phyloP scores from a whole-genome alignment of 2,888 invertebrate species.

The Troides helena region DNA sequence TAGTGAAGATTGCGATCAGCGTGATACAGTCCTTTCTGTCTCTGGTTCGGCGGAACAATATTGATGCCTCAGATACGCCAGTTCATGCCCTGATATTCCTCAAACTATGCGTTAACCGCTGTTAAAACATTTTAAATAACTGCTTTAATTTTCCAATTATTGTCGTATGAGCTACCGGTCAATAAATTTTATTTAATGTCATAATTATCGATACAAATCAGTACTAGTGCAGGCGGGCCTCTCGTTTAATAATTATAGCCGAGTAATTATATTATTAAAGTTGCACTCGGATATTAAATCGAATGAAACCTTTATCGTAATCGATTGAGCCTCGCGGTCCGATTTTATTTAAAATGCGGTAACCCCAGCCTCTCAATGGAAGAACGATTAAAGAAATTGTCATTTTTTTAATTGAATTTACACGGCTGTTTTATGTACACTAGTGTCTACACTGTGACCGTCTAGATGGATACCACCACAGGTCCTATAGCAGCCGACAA shows the following conservation, averaged over 20 bases:
- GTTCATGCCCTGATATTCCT: too few relatives aligned
- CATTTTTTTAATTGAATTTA: not conserved
- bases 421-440: not conserved
- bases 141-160: too few relatives aligned
- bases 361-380: not conserved
- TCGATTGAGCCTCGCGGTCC: not conserved
- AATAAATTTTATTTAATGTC: not conserved
- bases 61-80: too few relatives aligned
- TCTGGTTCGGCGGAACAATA: too few relatives aligned
- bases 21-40: too few relatives aligned
- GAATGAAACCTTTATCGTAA: not conserved
- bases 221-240: not conserved
- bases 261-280: conserved; percentile 3
- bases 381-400: not conserved
- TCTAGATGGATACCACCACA: too few relatives aligned
- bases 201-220: conserved; percentile 1
- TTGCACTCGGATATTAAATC: conserved; percentile 1
- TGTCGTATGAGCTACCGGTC: not conserved
- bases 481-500: too few relatives aligned
- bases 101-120: too few relatives aligned
- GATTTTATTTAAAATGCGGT: not conserved
- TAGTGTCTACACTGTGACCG: not conserved
- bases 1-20: too few relatives aligned
- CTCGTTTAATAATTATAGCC: not conserved
- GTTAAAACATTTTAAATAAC: too few relatives aligned